These are phyloP conservation scores for Ips nitidus DNA, from an alignment of 1,140 invertebrate genomes.

Conservation along the genomic window DNA sequence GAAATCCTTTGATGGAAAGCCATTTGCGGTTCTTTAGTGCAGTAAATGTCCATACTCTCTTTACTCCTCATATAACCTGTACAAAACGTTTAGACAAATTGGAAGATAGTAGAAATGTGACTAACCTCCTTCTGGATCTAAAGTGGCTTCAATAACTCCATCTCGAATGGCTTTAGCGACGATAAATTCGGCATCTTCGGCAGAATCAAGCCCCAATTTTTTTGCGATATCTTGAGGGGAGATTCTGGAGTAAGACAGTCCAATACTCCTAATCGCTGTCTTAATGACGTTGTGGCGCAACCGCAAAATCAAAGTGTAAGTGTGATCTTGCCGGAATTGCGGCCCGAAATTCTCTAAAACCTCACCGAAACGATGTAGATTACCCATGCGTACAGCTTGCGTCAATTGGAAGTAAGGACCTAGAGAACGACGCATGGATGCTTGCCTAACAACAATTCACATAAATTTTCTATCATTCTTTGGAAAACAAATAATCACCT, in stretches of 20 bases:
- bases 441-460: constrained; percentile 63
- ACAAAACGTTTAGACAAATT: not conserved
- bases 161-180: constrained; percentile 99
- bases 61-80: constrained; percentile 91
- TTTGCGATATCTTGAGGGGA: constrained; percentile 91
- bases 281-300: constrained; percentile 99
- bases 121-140: constrained; percentile 87
- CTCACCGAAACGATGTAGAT: constrained; percentile 91
- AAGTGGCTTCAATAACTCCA: constrained; percentile 96
- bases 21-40: constrained; percentile 92
- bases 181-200: constrained; percentile 98
- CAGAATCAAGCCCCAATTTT: constrained; percentile 90
- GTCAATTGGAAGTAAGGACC: constrained; percentile 97
- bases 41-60: constrained; percentile 96
- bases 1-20: constrained; percentile 98
- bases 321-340: constrained; percentile 87
- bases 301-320: constrained; percentile 91
- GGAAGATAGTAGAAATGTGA: not conserved
- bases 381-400: constrained; percentile 94
- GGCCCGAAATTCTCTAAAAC: constrained; percentile 88
- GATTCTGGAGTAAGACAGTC: constrained; percentile 94
- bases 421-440: constrained; percentile 80
- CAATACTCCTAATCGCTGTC: constrained; percentile 96
- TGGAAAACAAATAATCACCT: constrained; percentile 20
- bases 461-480: not conserved